phyloP scores from a whole-genome alignment of 2,888 invertebrate species.

The Xanthorhoe spadicearia region DNA sequence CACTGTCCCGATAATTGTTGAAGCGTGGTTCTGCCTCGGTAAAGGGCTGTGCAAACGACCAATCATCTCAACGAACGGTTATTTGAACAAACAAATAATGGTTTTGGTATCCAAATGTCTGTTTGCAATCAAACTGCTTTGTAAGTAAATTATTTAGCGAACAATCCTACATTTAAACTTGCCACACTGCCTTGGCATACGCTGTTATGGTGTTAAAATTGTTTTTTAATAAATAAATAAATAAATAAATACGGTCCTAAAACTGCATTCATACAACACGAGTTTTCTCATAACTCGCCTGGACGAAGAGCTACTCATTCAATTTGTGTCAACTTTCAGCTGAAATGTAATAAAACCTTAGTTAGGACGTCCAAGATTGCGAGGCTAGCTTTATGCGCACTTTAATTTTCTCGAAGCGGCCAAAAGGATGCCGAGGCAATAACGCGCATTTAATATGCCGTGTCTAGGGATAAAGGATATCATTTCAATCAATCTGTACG shows the following conservation, averaged over 20 bases:
- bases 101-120: too few relatives aligned
- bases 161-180: too few relatives aligned
- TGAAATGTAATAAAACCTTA: not conserved
- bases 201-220: too few relatives aligned
- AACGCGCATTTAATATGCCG: not conserved
- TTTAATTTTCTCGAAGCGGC: not conserved
- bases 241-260: too few relatives aligned
- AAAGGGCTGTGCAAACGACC: not conserved
- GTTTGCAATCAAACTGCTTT: too few relatives aligned
- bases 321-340: not conserved
- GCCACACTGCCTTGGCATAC: too few relatives aligned
- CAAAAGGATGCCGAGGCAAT: not conserved
- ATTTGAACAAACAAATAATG: too few relatives aligned
- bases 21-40: not conserved
- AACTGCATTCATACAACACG: not conserved
- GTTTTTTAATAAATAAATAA: too few relatives aligned
- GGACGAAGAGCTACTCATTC: not conserved
- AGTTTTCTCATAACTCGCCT: not conserved
- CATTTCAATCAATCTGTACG: too few relatives aligned
- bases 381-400: not conserved
- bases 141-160: too few relatives aligned
- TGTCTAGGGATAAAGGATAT: too few relatives aligned
- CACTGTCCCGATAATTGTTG: not conserved
- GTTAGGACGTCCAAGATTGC: not conserved
- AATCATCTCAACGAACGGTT: not conserved